These are phyloP conservation scores for Platycercus adscitus DNA, from an alignment of 2,113 vertebrate genomes.

Conservation along the genomic window DNA sequence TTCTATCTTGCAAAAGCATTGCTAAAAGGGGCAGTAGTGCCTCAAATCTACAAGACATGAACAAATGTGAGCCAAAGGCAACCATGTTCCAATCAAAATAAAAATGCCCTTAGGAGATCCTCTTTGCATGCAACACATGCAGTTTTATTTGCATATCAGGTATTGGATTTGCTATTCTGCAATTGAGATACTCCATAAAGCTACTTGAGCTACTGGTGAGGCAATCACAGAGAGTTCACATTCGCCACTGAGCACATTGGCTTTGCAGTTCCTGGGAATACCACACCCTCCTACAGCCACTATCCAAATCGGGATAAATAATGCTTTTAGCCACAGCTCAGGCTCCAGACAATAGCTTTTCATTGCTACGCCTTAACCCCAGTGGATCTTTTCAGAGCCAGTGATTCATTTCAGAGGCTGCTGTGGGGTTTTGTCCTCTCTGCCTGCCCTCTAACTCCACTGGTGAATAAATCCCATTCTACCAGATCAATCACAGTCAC, in stretches of 20 bases:
- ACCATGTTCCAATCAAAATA: background rate
- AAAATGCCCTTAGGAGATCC: background rate
- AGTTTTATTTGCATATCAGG: background rate
- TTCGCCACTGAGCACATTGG: background rate
- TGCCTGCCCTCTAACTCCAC: slow-evolving; percentile 26
- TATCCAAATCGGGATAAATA: slow-evolving; percentile 41
- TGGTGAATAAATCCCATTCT: slow-evolving; percentile 50
- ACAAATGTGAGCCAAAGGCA: background rate
- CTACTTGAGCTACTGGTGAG: slow-evolving; percentile 6
- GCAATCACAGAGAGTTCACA: background rate
- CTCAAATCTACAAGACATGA: background rate
- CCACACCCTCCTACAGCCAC: slow-evolving; percentile 40
- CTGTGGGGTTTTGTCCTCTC: slow-evolving; percentile 45
- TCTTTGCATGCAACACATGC: background rate
- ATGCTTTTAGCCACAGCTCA: slow-evolving; percentile 42
- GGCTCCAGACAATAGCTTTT: slow-evolving; percentile 65
- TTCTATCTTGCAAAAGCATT: background rate
- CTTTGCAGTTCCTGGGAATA: slow-evolving; percentile 53
- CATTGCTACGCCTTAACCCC: slow-evolving; percentile 34
- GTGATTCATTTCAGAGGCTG: slow-evolving; percentile 58
- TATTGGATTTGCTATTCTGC: background rate
- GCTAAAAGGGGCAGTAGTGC: background rate
- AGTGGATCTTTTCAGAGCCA: slow-evolving; percentile 54
- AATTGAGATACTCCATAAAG: background rate
- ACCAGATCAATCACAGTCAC: slow-evolving; percentile 34